phyloP scores from a whole-genome alignment of 1,140 invertebrate genomes.

The Drosophila mauritiana region DNA sequence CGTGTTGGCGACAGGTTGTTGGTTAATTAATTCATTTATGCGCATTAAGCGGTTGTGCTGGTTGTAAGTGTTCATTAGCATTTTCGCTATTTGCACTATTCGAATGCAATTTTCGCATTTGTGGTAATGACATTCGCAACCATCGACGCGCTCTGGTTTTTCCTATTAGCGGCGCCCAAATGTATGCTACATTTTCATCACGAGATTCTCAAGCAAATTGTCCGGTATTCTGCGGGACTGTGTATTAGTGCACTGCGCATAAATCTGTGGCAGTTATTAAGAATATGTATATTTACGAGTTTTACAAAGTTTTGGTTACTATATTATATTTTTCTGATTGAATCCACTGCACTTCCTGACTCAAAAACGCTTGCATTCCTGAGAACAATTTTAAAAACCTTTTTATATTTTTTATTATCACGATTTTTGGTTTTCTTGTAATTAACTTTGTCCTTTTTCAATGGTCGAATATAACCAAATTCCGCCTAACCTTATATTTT shows the following conservation, averaged over 20 bases:
- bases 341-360: too few species aligned
- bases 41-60: conserved; percentile 53
- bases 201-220: conserved; percentile 34
- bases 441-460: too few species aligned
- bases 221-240: neutral
- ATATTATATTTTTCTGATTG: too few species aligned
- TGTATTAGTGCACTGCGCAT: neutral
- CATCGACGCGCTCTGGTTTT: conserved; percentile 33
- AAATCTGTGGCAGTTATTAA: neutral
- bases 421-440: too few species aligned
- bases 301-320: too few species aligned
- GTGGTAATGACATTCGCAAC: conserved; percentile 36
- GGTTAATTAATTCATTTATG: conserved; percentile 62
- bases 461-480: too few species aligned
- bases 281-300: too few species aligned
- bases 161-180: conserved; percentile 36
- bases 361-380: too few species aligned
- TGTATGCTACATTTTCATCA: conserved; percentile 61
- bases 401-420: too few species aligned
- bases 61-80: conserved; percentile 73
- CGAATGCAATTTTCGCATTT: conserved; percentile 60
- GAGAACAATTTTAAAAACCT: too few species aligned
- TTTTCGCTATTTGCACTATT: conserved; percentile 72
- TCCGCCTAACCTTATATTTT: too few species aligned
- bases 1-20: conserved; percentile 41